Percentiles rank a stretch among this genome's conserved stretches.
Evolutionary conservation across 2,797 vertebrate genomes (phyloP).

Genomic region (Prunella strophiata): DNA sequence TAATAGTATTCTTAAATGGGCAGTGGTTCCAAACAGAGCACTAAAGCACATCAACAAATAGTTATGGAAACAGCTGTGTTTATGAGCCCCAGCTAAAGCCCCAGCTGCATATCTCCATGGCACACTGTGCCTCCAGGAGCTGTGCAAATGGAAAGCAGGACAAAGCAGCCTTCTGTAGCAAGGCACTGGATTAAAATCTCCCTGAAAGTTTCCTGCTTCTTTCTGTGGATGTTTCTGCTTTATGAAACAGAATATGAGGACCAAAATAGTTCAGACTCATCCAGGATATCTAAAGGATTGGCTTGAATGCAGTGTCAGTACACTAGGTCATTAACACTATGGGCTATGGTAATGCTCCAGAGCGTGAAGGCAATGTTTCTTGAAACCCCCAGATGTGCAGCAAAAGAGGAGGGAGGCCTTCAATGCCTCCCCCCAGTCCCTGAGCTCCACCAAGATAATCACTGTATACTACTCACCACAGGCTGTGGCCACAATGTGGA

Average conservation of each 20-base stretch:
- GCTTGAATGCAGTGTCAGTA: background rate
- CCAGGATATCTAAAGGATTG: background rate
- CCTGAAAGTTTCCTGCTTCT: background rate
- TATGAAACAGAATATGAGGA: background rate
- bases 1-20: background rate
- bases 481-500: background rate
- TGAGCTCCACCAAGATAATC: background rate
- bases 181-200: background rate
- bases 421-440: no score
- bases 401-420: background rate
- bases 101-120: background rate
- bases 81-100: background rate
- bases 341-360: background rate
- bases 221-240: background rate
- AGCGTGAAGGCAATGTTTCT: background rate
- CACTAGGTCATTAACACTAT: background rate
- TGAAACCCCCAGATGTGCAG: background rate
- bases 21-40: background rate
- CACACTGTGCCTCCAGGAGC: background rate
- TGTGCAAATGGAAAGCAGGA: background rate
- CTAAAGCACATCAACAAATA: background rate
- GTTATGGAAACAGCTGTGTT: background rate
- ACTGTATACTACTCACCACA: background rate
- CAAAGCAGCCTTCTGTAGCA: background rate
- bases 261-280: background rate